Conservation (phyloP, 1,140 invertebrate species). For the Drosophila parvula region DNA sequence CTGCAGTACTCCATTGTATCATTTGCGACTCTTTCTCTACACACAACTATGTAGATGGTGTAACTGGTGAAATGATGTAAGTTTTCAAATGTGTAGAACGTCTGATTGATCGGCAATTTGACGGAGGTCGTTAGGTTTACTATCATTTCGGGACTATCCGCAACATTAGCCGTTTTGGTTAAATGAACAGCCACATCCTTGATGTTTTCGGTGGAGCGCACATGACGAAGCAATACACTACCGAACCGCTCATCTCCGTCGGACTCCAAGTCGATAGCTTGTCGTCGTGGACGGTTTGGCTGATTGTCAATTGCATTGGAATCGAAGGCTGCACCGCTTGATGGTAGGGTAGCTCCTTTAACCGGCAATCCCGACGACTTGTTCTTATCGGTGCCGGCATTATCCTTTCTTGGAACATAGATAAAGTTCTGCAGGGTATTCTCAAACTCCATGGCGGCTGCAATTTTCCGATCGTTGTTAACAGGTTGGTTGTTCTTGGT, state of each 20-base stretch:
- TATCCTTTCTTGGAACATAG: slow-evolving; percentile 44
- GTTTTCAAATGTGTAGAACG: slow-evolving; percentile 86
- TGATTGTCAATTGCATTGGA: slow-evolving; percentile 40
- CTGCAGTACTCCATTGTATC: slow-evolving; percentile 65
- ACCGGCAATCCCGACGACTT: background rate
- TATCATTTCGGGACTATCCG: background rate
- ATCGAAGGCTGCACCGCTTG: slow-evolving; percentile 8
- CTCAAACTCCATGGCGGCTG: slow-evolving; percentile 71
- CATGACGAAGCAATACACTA: slow-evolving; percentile 65
- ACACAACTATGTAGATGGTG: slow-evolving; percentile 89
- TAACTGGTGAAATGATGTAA: slow-evolving; percentile 90
- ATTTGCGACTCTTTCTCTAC: slow-evolving; percentile 85
- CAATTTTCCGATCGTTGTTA: slow-evolving; percentile 17
- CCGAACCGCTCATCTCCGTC: slow-evolving; percentile 6
- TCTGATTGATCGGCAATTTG: slow-evolving; percentile 57
- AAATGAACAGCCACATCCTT: background rate
- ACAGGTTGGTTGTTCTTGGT: slow-evolving; percentile 7
- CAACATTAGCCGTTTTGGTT: background rate
- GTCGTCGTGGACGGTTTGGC: slow-evolving; percentile 13
- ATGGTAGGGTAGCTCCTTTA: background rate
- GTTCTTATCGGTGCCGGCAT: background rate
- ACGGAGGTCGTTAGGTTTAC: slow-evolving; percentile 35
- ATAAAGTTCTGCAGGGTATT: slow-evolving; percentile 80
- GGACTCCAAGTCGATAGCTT: slow-evolving; percentile 15
- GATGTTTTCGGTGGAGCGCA: slow-evolving; percentile 29